A percentile compares a stretch with the other conserved stretches of the same genome.
Evolutionary conservation across 2,888 invertebrate species (phyloP).

Genomic region (Gastracanthus pulcherrimus): DNA sequence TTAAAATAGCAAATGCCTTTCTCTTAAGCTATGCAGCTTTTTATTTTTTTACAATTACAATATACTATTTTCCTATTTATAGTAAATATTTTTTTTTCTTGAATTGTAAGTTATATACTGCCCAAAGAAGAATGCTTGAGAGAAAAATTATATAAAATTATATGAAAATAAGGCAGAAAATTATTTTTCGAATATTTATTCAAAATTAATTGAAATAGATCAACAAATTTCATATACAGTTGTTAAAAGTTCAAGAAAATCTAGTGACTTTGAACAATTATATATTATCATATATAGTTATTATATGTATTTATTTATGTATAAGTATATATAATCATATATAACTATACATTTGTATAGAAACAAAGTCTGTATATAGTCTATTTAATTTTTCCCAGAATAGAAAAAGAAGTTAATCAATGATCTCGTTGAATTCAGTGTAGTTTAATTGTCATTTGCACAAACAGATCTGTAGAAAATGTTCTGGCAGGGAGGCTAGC

Average conservation of each 20-base stretch:
- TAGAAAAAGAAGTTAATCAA: slow-evolving; percentile 10
- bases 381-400: slow-evolving; percentile 18
- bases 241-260: too few species aligned
- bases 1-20: slow-evolving; percentile 10
- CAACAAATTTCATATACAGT: not conserved
- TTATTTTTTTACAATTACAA: slow-evolving; percentile 21
- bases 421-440: slow-evolving; percentile 35
- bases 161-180: slow-evolving; percentile 11
- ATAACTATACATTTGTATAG: not conserved
- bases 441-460: slow-evolving; percentile 64
- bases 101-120: slow-evolving; percentile 24
- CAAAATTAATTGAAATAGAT: slow-evolving; percentile 6
- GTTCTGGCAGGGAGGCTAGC: not conserved
- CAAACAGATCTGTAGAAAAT: slow-evolving; percentile 56
- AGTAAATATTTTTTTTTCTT: slow-evolving; percentile 2
- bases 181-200: slow-evolving; percentile 26
- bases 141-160: slow-evolving; percentile 21
- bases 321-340: slow-evolving; percentile 11
- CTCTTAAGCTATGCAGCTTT: not conserved
- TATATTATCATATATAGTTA: slow-evolving; percentile 27
- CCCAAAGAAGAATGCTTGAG: slow-evolving; percentile 2
- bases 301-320: slow-evolving; percentile 14
- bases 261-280: slow-evolving; percentile 1
- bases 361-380: slow-evolving; percentile 7
- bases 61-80: not conserved